Conservation (phyloP, 2,888 invertebrate species). For the Dynastes tityus region DNA sequence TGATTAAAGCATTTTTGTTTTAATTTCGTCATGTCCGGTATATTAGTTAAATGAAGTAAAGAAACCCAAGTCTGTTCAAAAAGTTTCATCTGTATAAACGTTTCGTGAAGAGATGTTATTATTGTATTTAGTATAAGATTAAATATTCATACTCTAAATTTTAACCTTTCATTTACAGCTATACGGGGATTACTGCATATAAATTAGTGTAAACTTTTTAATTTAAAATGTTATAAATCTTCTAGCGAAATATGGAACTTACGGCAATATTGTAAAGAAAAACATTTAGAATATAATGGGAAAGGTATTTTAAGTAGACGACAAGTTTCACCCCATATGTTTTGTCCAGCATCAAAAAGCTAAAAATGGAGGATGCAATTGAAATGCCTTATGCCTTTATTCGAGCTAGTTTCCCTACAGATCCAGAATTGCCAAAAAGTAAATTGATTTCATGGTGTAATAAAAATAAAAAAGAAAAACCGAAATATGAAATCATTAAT, state of each 20-base stretch:
- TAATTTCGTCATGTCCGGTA: no score
- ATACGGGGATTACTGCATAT: neutral
- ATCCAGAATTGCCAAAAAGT: slow-evolving; percentile 86
- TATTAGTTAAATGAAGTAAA: no score
- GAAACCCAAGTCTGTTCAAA: no score
- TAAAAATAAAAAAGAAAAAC: slow-evolving; percentile 76
- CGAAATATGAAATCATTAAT: slow-evolving; percentile 81
- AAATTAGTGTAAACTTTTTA: neutral
- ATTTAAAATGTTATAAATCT: slow-evolving; percentile 53
- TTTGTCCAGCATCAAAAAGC: slow-evolving; percentile 70
- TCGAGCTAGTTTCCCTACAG: slow-evolving; percentile 77
- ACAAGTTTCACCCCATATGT: slow-evolving; percentile 78
- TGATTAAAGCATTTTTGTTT: no score
- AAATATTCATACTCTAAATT: no score
- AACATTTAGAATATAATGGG: slow-evolving; percentile 78
- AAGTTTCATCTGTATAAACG: no score
- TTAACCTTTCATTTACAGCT: no score
- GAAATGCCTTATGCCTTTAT: slow-evolving; percentile 76
- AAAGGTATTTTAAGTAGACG: slow-evolving; percentile 82
- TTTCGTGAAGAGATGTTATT: no score
- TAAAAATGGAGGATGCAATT: slow-evolving; percentile 71
- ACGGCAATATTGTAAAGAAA: slow-evolving; percentile 82
- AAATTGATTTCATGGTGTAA: slow-evolving; percentile 83
- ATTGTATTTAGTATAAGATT: no score
- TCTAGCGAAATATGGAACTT: slow-evolving; percentile 87